These are phyloP conservation scores for Hyles vespertilio DNA, from an alignment of 1,140 invertebrate genomes.

Conservation along the genomic window DNA sequence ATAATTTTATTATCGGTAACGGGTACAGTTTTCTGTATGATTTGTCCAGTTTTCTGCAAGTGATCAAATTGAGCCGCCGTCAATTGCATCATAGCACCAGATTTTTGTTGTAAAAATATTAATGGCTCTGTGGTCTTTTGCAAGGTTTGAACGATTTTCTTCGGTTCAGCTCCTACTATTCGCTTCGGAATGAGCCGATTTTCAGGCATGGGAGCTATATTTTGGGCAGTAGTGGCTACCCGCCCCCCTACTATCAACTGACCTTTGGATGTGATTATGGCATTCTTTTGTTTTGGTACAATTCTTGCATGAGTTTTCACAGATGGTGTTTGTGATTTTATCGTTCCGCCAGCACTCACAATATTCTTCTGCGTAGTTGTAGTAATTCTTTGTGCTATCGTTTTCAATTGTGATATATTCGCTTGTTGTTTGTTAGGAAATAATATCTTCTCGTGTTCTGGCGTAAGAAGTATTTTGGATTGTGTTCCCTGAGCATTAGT, in stretches of 20 bases:
- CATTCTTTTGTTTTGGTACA: conserved; percentile 62
- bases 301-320: conserved; percentile 53
- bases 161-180: conserved; percentile 47
- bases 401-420: conserved; percentile 65
- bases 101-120: conserved; percentile 67
- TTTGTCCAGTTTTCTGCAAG: conserved; percentile 67
- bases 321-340: conserved; percentile 14
- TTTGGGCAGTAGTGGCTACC: conserved; percentile 59
- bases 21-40: conserved; percentile 50
- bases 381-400: conserved; percentile 48
- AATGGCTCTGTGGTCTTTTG: conserved; percentile 57
- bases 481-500: conserved; percentile 77
- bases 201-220: conserved; percentile 65
- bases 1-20: conserved; percentile 52
- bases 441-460: conserved; percentile 77
- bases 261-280: conserved; percentile 75
- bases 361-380: conserved; percentile 48
- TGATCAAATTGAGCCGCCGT: conserved; percentile 71
- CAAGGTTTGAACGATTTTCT: conserved; percentile 53
- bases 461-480: conserved; percentile 75
- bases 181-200: conserved; percentile 54
- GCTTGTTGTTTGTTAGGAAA: conserved; percentile 67
- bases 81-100: conserved; percentile 64
- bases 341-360: conserved; percentile 31
- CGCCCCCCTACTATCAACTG: conserved; percentile 69